These are phyloP conservation scores for Leptopilina clavipes DNA, from an alignment of 1,140 invertebrate species.

Conservation along the genomic window DNA sequence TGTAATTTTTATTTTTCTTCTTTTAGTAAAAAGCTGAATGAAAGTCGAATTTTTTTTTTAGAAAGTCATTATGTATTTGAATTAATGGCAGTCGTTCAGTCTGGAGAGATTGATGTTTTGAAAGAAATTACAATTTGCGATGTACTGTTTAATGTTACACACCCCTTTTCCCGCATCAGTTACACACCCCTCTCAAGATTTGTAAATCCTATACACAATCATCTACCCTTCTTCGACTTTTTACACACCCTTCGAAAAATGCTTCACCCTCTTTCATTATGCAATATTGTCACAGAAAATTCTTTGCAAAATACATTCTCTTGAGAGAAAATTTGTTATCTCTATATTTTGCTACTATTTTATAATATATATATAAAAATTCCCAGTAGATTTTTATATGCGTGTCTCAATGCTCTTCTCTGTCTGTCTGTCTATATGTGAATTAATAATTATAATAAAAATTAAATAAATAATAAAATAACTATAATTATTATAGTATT, in stretches of 20 bases:
- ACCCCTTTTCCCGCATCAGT: neutral
- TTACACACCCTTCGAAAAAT: slow-evolving; percentile 5
- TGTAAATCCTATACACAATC: slow-evolving; percentile 14
- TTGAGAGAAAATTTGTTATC: neutral
- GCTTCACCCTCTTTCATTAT: slow-evolving; percentile 23
- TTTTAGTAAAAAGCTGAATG: too few species aligned
- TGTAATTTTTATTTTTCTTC: too few species aligned
- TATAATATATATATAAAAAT: neutral
- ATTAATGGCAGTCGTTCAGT: neutral
- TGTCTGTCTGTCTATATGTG: too few species aligned
- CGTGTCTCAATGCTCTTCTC: too few species aligned
- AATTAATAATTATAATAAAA: too few species aligned
- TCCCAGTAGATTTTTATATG: too few species aligned
- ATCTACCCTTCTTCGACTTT: slow-evolving; percentile 18
- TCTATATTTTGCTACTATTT: neutral
- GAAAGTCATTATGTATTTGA: neutral
- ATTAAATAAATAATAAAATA: too few species aligned
- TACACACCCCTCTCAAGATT: slow-evolving; percentile 10
- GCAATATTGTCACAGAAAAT: slow-evolving; percentile 29
- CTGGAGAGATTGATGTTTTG: neutral
- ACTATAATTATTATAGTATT: too few species aligned
- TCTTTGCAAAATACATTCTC: slow-evolving; percentile 27
- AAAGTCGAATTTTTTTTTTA: too few species aligned
- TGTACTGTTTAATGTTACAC: neutral
- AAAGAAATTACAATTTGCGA: slow-evolving; percentile 9